Evolutionary conservation across 2,888 invertebrate species (phyloP).

Genomic region (Copidosoma aretas): DNA sequence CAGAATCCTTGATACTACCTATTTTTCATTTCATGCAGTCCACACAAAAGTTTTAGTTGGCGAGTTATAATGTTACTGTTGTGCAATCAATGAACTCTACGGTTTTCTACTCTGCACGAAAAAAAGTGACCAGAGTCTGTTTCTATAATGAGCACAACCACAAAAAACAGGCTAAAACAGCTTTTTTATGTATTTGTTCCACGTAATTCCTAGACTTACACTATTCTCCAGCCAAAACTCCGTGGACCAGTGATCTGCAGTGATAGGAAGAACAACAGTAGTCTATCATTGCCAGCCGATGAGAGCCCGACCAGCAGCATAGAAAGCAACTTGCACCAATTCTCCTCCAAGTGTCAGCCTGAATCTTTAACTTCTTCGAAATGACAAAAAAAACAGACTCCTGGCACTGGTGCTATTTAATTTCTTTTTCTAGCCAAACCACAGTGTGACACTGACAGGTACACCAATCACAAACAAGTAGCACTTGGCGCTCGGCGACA

Average conservation of each 20-base stretch:
- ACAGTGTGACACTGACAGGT: too few relatives aligned
- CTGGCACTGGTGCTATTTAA: too few relatives aligned
- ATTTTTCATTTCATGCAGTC: background rate
- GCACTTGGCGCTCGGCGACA: too few relatives aligned
- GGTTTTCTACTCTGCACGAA: background rate
- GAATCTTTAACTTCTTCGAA: too few relatives aligned
- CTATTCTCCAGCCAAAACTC: background rate
- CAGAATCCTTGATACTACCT: too few relatives aligned
- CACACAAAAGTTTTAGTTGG: background rate
- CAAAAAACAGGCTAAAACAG: too few relatives aligned
- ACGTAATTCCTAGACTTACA: background rate
- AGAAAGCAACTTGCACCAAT: background rate
- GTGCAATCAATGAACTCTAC: background rate
- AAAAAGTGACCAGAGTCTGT: background rate
- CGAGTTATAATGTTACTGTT: background rate
- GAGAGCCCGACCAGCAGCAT: background rate
- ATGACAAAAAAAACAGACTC: too few relatives aligned
- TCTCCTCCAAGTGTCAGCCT: too few relatives aligned
- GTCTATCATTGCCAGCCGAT: background rate
- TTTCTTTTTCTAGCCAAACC: too few relatives aligned
- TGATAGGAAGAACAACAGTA: background rate
- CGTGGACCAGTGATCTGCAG: background rate
- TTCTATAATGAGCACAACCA: too few relatives aligned
- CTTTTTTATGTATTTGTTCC: too few relatives aligned
- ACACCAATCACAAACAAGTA: too few relatives aligned